Base-by-base conservation (phyloP, 2,888 invertebrate species). In the Gortyna flavago region DNA sequence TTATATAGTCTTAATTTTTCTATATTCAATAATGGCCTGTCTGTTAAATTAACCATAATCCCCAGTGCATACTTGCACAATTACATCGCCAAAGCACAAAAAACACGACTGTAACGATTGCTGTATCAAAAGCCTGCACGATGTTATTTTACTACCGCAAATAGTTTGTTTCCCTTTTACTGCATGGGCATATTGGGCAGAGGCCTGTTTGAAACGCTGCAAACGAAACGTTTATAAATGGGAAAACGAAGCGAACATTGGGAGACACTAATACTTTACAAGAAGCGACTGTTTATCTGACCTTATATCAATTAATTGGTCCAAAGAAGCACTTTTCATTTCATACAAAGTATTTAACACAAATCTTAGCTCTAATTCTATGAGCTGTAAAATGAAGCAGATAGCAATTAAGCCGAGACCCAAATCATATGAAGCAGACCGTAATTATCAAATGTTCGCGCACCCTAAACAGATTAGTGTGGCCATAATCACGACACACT, bases 401-500 rank as follows among this genome's bases (percentile, higher is more conserved):
- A 70, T 62, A 73, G 25, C 69, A 84, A 73, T 84, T 67, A 70
- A 41, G 59, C 44, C 21, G 44, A 18, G 44, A 66, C 70, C 65
- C 65, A 73, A 79, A 66, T 79, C 80, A 79, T 84, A 79, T 70
- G 62, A 59, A 70, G 29, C 54, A 70, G 41, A 62, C 73, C 73
- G 84, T 84, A 70, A 44, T 81, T 72, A 79, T 68, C 67, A 72
- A 84, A 85, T 79, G 41, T 75, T 66, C 72, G 59, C 69, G 18
- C 35, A 35, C 62, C 61, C 74, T 72, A 85, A 85, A 75, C 77
- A 62, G 77, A 81, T 84, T 85, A 77, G 44, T 51, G 32, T 29
- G 44, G 57, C 25, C 69, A 69, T 72, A 81, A 77, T 74, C 74
- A 82, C 44, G 66, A 70, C 68, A 72, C 57, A 76, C 69, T 79